Percentiles rank a stretch among this genome's conserved stretches.
These are phyloP conservation scores for Phyllopteryx taeniolatus DNA, from an alignment of 2,113 vertebrate genomes.

Conservation along the genomic window DNA sequence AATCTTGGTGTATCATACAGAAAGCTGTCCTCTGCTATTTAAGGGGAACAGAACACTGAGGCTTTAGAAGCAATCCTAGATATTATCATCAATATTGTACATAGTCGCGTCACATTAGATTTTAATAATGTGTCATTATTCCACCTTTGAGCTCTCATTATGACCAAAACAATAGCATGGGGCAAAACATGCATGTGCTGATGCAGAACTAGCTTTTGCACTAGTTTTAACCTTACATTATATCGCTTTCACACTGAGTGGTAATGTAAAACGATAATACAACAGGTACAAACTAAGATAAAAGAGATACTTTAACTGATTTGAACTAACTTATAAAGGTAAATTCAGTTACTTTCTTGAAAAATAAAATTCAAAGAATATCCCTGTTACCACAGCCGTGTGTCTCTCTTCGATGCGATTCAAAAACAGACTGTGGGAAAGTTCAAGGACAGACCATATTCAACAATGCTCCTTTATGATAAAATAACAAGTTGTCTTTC, in stretches of 20 bases:
- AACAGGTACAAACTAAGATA: conserved; percentile 8
- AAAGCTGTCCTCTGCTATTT: conserved; percentile 49
- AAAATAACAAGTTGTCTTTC: conserved; percentile 19
- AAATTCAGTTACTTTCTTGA: not conserved
- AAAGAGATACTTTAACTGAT: conserved; percentile 8
- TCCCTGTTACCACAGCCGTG: conserved; percentile 1
- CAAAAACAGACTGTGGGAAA: conserved; percentile 29
- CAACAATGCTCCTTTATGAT: conserved; percentile 21
- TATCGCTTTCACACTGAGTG: conserved; percentile 24
- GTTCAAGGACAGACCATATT: conserved; percentile 49
- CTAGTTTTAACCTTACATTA: conserved; percentile 38
- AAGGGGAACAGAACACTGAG: conserved; percentile 37
- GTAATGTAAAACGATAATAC: conserved; percentile 8
- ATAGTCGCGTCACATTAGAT: conserved; percentile 57
- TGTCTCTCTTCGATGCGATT: conserved; percentile 27
- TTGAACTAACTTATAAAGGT: conserved; percentile 7
- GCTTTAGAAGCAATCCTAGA: conserved; percentile 40
- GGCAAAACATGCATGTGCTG: conserved; percentile 33
- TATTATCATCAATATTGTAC: conserved; percentile 43
- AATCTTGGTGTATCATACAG: conserved; percentile 53
- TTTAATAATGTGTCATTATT: conserved; percentile 57
- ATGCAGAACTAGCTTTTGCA: conserved; percentile 32
- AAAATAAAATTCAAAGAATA: not conserved
- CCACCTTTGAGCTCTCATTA: conserved; percentile 57
- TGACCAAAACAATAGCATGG: conserved; percentile 41